These are phyloP conservation scores for Nibea coibor DNA, from an alignment of 2,113 vertebrate species.

Conservation along the genomic window DNA sequence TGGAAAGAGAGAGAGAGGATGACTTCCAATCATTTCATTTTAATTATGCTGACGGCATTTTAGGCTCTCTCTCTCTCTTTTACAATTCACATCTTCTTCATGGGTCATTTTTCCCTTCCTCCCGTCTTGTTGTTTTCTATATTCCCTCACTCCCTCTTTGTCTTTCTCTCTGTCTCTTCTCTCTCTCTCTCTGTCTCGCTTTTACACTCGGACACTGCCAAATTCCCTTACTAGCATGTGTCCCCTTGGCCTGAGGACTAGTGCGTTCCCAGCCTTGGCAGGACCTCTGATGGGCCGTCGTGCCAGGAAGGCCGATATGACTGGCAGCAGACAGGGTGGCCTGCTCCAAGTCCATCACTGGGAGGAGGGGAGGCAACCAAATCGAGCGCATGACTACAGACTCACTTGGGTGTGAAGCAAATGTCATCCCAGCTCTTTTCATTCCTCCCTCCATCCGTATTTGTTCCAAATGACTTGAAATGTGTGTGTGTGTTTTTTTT, in stretches of 20 bases:
- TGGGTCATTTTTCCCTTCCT: constrained; percentile 21
- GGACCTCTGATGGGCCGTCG: constrained; percentile 33
- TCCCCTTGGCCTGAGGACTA: constrained; percentile 52
- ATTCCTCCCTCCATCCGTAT: constrained; percentile 26
- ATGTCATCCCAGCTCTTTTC: constrained; percentile 60
- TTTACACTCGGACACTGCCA: constrained; percentile 57
- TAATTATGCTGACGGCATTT: constrained; percentile 48
- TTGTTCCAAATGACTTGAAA: constrained; percentile 53
- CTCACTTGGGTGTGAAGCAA: constrained; percentile 69
- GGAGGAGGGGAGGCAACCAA: constrained; percentile 5
- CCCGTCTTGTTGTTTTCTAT: constrained; percentile 14
- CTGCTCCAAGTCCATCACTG: constrained; percentile 66
- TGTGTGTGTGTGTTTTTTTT: constrained; percentile 6
- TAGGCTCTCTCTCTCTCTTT: constrained; percentile 5
- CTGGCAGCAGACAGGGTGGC: constrained; percentile 68
- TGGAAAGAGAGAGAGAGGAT: constrained; percentile 45
- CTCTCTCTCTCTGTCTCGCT: constrained; percentile 5
- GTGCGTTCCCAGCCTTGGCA: constrained; percentile 58
- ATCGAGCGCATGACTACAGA: constrained; percentile 42
- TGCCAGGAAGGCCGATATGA: constrained; percentile 64
- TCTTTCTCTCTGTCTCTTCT: constrained; percentile 11
- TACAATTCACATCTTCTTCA: not conserved
- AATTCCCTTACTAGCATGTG: constrained; percentile 69
- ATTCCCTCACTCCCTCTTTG: not conserved
- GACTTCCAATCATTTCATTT: constrained; percentile 62